Conservation (phyloP, 2,888 invertebrate genomes). For the Stenodera caucasica region DNA sequence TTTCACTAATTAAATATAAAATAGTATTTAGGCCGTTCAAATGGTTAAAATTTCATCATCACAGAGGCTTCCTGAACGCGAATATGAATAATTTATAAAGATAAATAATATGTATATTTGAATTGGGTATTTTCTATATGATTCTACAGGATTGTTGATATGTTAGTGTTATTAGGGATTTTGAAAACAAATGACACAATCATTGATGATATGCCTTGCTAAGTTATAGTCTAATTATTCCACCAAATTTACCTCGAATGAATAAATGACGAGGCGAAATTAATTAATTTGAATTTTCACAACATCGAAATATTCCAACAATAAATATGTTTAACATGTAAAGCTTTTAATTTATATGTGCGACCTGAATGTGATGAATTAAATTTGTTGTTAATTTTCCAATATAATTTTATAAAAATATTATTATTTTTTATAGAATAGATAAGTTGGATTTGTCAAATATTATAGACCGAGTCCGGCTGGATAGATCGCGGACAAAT, state of each 20-base stretch:
- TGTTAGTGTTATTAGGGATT: too few relatives aligned
- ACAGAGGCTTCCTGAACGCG: slow-evolving; percentile 41
- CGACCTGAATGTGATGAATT: slow-evolving; percentile 28
- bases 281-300: slow-evolving; percentile 1
- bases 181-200: slow-evolving; percentile 26
- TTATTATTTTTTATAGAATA: background rate
- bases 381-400: slow-evolving; percentile 50
- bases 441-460: too few relatives aligned
- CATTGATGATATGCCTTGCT: background rate
- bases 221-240: background rate
- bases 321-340: background rate
- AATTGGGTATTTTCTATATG: slow-evolving; percentile 2
- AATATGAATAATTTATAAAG: slow-evolving; percentile 32
- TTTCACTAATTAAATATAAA: slow-evolving; percentile 39
- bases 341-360: background rate
- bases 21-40: slow-evolving; percentile 42
- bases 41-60: slow-evolving; percentile 41
- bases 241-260: background rate
- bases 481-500: slow-evolving; percentile 71
- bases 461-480: slow-evolving; percentile 72
- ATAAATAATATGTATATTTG: slow-evolving; percentile 18
- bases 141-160: background rate
- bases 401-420: slow-evolving; percentile 4
- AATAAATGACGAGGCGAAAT: background rate
- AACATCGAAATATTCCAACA: background rate